These are phyloP conservation scores for Holothuria leucospilota DNA, from an alignment of 53 echinoderm and acorn worm genomes.

Conservation along the genomic window DNA sequence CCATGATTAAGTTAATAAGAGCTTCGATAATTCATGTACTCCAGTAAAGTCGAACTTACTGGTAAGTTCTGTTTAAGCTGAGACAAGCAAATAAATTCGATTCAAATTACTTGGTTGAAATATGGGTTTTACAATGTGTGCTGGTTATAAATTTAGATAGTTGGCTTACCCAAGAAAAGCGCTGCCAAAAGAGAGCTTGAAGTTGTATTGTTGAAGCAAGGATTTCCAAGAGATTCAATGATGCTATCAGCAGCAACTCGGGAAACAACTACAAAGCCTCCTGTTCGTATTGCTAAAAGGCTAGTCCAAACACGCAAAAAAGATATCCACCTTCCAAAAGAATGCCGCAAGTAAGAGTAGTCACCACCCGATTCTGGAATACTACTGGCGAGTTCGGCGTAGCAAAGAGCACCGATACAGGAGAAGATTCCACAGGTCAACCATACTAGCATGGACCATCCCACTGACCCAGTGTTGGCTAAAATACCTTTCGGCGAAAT, in stretches of 20 bases:
- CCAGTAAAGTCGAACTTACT: no score
- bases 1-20: no score
- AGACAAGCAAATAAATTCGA: no score
- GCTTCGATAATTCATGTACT: no score
- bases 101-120: no score
- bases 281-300: slow-evolving; percentile 61
- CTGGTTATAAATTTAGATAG: no score
- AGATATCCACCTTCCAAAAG: slow-evolving; percentile 66
- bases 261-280: slow-evolving; percentile 41
- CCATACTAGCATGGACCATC: slow-evolving; percentile 82
- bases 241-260: background rate
- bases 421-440: slow-evolving; percentile 71
- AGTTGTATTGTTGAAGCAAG: background rate
- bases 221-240: background rate
- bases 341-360: slow-evolving; percentile 71
- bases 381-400: slow-evolving; percentile 82
- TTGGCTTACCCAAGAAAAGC: background rate
- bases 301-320: slow-evolving; percentile 73
- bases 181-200: background rate
- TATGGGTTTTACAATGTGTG: no score
- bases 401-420: slow-evolving; percentile 79
- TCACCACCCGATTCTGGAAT: slow-evolving; percentile 84
- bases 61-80: no score
- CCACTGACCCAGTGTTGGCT: slow-evolving; percentile 70
- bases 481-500: slow-evolving; percentile 79